Evolutionary conservation across 2,113 vertebrate genomes (phyloP).

Genomic region (Bostrychus sinensis): DNA sequence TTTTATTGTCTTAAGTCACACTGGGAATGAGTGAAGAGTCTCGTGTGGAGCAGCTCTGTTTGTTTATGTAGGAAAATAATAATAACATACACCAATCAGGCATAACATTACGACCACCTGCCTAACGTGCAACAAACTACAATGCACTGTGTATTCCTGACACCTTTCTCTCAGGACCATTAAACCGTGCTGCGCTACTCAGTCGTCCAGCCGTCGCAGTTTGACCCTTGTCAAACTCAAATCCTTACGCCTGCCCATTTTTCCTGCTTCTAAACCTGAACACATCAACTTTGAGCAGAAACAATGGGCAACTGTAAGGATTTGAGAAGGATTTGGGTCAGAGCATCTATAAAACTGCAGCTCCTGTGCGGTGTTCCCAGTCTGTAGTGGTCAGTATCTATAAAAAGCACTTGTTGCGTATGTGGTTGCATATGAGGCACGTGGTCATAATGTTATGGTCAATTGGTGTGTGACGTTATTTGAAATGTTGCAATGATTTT

Average conservation of each 20-base stretch:
- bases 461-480: background rate
- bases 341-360: too few species aligned
- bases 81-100: too few species aligned
- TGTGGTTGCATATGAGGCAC: conserved; percentile 23
- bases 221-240: too few species aligned
- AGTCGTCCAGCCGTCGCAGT: too few species aligned
- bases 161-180: background rate
- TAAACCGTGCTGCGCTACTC: too few species aligned
- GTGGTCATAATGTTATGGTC: background rate
- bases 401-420: conserved; percentile 32
- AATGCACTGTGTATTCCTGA: background rate
- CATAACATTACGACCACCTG: background rate
- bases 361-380: too few species aligned
- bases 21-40: conserved; percentile 45
- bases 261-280: too few species aligned
- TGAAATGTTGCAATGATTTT: background rate
- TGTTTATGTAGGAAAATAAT: background rate
- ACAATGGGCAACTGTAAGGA: too few species aligned
- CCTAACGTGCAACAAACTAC: background rate
- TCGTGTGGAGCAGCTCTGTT: conserved; percentile 41
- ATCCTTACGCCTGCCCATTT: too few species aligned
- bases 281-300: too few species aligned
- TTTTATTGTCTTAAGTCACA: conserved; percentile 48
- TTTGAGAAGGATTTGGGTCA: too few species aligned
- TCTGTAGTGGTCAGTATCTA: background rate